Evolutionary conservation across 2,113 vertebrate genomes (phyloP), one percentile per base, ranked within the genome.

Genomic region (Castor canadensis): DNA sequence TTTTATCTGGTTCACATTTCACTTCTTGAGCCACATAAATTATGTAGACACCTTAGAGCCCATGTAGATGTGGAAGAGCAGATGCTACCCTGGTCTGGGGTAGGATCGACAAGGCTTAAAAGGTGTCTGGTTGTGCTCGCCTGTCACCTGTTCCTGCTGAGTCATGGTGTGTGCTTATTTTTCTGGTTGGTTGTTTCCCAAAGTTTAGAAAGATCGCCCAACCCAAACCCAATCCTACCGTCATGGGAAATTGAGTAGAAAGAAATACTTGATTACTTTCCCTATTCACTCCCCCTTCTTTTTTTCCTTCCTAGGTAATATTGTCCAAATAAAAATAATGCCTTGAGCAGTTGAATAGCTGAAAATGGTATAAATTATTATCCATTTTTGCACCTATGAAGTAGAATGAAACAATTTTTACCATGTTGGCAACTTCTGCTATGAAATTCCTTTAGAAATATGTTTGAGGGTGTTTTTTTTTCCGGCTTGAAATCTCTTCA

Each of bases 21-120:
- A 84, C 38, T 66, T 91, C 58, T 87, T 38, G 30, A 85, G 64
- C 71, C 76, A 35, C 66, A 82, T 93, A 38, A 92, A 87, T 95
- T 93, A 90, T 94, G 60, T 26, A 95, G 87, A 69, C 54, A 76
- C 43, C 77, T 93, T 76, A 40, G 80, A 95, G 87, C 45, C 64
- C 54, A 45, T 40, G 45, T 28, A 24, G 84, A 76, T 85, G 35
- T n/a, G 52, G 17, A 73, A 47, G 40, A 82, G 6, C 83, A 94
- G 76, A 64, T 81, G 93, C 84, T 30, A 24, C 35, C 3, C 49
- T 89, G 38, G 43, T 52, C 76, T 28, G 32, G 13, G 28, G 16
- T 62, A 24, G 89, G 60, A 24, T 69, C 69, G 45, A 64, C 82
- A 15, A 76, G 64, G 62, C 95, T 75, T 60, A 52, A 80, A 83